Evolutionary conservation across 2,888 invertebrate species (phyloP).

Genomic region (Drosophila prostipennis): DNA sequence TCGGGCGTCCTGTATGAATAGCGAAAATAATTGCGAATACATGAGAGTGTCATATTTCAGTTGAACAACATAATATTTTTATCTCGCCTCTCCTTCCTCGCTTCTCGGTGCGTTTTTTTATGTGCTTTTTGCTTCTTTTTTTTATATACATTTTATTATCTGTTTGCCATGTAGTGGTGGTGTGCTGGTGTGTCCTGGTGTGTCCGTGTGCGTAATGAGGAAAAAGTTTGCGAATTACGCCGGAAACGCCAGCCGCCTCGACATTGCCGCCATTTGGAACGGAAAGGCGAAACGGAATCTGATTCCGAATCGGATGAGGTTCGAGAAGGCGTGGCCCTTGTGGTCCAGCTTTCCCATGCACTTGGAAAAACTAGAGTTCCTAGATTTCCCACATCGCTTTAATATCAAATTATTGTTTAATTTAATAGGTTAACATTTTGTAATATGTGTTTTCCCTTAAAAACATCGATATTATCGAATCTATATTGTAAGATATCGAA

Average conservation of each 20-base stretch:
- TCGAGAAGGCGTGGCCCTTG: slow-evolving; percentile 20
- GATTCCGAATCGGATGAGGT: slow-evolving; percentile 33
- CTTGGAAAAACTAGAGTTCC: background rate
- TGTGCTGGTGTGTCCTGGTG: slow-evolving; percentile 8
- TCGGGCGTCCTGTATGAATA: slow-evolving; percentile 51
- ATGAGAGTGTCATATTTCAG: slow-evolving; percentile 75
- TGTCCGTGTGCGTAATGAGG: slow-evolving; percentile 52
- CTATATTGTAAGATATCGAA: too few species aligned
- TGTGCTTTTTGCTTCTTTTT: slow-evolving; percentile 11
- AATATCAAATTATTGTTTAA: too few species aligned
- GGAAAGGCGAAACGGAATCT: slow-evolving; percentile 33
- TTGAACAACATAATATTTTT: slow-evolving; percentile 58
- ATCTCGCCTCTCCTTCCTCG: slow-evolving; percentile 19
- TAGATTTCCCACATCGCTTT: too few species aligned
- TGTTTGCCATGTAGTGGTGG: slow-evolving; percentile 57
- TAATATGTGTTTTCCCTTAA: too few species aligned
- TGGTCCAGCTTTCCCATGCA: slow-evolving; percentile 25
- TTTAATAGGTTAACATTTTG: too few species aligned
- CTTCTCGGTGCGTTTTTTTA: background rate
- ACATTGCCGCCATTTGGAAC: slow-evolving; percentile 56
- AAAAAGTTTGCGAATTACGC: slow-evolving; percentile 65
- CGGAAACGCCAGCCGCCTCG: slow-evolving; percentile 70
- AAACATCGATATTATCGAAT: too few species aligned
- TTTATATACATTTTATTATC: slow-evolving; percentile 55
- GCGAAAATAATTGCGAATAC: slow-evolving; percentile 76